These are phyloP conservation scores for Pseudochirops corinnae DNA, from an alignment of 2,797 vertebrate species.

Conservation along the genomic window DNA sequence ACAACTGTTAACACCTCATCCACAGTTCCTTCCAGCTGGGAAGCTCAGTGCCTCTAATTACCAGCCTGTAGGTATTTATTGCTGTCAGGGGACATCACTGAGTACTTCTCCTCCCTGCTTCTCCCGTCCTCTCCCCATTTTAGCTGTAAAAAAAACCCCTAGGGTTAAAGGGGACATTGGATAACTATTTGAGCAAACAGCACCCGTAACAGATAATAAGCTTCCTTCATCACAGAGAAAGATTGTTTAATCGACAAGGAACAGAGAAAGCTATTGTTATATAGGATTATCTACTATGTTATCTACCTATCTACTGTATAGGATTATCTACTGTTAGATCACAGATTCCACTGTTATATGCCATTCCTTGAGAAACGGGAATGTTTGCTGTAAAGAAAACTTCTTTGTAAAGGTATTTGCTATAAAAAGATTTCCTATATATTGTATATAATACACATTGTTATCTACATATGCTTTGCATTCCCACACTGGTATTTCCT, in stretches of 20 bases:
- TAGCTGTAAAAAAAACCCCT: constrained; percentile 21
- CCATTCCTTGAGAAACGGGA: neutral
- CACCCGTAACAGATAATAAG: neutral
- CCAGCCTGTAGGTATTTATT: neutral
- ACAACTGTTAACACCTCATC: neutral
- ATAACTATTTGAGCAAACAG: constrained; percentile 17
- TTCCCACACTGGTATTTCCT: neutral
- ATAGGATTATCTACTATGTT: neutral
- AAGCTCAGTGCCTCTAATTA: neutral
- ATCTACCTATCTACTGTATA: too few species aligned
- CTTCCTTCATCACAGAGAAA: neutral
- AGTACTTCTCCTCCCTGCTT: constrained; percentile 18
- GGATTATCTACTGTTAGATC: neutral
- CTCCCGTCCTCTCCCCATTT: neutral
- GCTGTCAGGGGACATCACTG: neutral
- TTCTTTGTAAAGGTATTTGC: constrained; percentile 47
- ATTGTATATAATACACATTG: neutral
- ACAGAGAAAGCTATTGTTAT: neutral
- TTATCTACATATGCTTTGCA: too few species aligned
- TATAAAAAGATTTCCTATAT: constrained; percentile 8
- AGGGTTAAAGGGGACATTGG: constrained; percentile 13
- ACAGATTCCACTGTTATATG: neutral
- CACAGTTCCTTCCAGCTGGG: neutral
- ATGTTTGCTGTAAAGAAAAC: constrained; percentile 5
- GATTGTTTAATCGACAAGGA: neutral